Percentiles rank a stretch among this genome's conserved stretches.
phyloP scores from a whole-genome alignment of 2,888 invertebrate genomes.

The Drosophila anomalata region DNA sequence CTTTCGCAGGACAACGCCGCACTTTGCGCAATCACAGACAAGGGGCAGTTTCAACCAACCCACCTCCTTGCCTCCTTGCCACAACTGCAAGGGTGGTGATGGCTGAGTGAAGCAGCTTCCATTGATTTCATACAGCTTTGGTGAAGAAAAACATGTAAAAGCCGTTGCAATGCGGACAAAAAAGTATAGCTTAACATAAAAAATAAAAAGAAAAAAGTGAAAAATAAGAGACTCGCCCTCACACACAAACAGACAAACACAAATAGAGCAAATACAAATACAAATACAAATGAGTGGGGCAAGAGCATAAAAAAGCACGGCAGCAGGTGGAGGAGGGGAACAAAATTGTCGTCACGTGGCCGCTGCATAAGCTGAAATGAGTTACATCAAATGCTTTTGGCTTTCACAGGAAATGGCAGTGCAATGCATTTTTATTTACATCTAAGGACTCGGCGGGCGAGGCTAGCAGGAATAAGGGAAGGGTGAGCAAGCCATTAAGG shows the following conservation, averaged over 20 bases:
- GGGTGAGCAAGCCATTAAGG: conserved; percentile 67
- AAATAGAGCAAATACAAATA: conserved; percentile 19
- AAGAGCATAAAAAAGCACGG: conserved; percentile 13
- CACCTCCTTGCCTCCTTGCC: conserved; percentile 8
- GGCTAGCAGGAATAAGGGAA: conserved; percentile 2
- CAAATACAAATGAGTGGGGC: conserved; percentile 32
- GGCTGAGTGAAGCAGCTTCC: conserved; percentile 42
- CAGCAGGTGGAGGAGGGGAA: neutral
- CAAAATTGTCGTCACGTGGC: conserved; percentile 42
- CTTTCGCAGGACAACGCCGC: conserved; percentile 66
- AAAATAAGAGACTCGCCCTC: neutral
- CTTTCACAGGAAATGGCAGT: conserved; percentile 68
- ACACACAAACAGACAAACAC: conserved; percentile 8
- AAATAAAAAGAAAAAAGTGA: conserved; percentile 30
- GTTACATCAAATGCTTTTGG: conserved; percentile 70
- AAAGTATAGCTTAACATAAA: conserved; percentile 57
- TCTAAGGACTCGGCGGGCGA: conserved; percentile 40
- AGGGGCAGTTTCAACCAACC: conserved; percentile 22
- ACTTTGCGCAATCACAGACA: conserved; percentile 67
- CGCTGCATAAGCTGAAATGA: conserved; percentile 68
- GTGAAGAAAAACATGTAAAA: conserved; percentile 61
- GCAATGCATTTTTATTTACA: conserved; percentile 74
- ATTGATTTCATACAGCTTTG: conserved; percentile 69
- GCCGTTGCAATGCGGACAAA: conserved; percentile 44
- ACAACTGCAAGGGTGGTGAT: neutral